Evolutionary conservation across 2,797 vertebrate genomes (phyloP), one percentile per base, ranked within the genome.

Genomic region (Tauraco hartlaubi): DNA sequence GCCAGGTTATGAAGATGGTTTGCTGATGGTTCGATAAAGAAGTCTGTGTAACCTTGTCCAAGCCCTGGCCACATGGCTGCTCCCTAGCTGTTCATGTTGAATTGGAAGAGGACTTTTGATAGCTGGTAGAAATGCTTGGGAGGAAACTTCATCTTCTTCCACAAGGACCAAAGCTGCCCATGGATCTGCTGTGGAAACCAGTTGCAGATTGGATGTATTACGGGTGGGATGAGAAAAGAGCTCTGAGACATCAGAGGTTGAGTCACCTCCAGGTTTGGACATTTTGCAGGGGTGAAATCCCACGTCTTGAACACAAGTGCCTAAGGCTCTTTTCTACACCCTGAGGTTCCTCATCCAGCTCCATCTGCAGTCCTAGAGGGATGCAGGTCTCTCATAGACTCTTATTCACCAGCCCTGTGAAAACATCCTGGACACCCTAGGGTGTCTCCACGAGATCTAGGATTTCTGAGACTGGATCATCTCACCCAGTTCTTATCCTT

Each of bases 91-190:
- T 35, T 64, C 12, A 3, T 43, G 51, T 7, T 37, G 22, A 43
- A 22, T 4, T 41, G 37, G 46, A 64, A 29, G 35, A n/a, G 43
- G 51, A 43, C 12, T 77, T 76, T 46, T 61, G n/a, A 39, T 11
- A 52, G 25, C 31, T 72, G 20, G 15, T 26, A 59, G 35, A 71
- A 48, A 33, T 33, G 13, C 23, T 10, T 13, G 4, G 43, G 29
- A 37, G 39, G 44, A 59, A 56, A 48, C 15, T 21, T 33, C 15
- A 23, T 7, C 26, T 55, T 66, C 49, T 28, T 13, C 35, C 16
- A 41, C 0, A 1, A 61, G 51, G 25, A 66, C 10, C 3, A 6
- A 52, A 66, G 48, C 41, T 44, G 31, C 15, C 29, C n/a, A 4
- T 13, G 17, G 19, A 7, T 44, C 39, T 71, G 71, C 52, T 62